Conservation (phyloP, 2,113 vertebrate species). For the Bombycilla garrulus region DNA sequence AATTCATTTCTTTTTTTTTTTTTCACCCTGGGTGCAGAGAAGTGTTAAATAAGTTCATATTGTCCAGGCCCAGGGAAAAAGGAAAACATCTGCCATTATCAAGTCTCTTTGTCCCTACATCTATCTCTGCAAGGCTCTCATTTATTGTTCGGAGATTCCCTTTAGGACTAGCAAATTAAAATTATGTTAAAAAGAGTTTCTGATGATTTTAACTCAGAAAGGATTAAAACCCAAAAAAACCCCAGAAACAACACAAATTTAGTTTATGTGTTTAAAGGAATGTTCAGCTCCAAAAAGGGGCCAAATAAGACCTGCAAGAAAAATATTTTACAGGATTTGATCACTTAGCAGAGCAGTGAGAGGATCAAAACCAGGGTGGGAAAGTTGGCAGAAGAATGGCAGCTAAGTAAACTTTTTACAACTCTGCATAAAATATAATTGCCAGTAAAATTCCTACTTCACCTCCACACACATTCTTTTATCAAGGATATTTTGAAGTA, state of each 20-base stretch:
- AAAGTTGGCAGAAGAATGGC: background rate
- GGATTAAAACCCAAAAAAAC: background rate
- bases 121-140: background rate
- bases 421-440: background rate
- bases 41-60: background rate
- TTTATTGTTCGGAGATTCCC: background rate
- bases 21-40: background rate
- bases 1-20: background rate
- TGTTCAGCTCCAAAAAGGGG: background rate
- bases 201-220: background rate
- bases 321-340: background rate
- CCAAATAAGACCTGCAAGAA: background rate
- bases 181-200: background rate
- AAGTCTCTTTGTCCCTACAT: background rate
- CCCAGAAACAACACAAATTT: background rate
- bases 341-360: background rate
- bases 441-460: background rate
- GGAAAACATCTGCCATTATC: background rate
- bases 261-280: background rate
- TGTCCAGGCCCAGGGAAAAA: background rate
- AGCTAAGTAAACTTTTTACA: background rate
- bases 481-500: conserved; percentile 47
- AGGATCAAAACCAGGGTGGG: background rate
- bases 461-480: background rate
- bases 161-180: background rate